Evolutionary conservation across 2,888 invertebrate genomes (phyloP), one percentile per base, ranked within the genome.

Genomic region (Harpalus rufipes): DNA sequence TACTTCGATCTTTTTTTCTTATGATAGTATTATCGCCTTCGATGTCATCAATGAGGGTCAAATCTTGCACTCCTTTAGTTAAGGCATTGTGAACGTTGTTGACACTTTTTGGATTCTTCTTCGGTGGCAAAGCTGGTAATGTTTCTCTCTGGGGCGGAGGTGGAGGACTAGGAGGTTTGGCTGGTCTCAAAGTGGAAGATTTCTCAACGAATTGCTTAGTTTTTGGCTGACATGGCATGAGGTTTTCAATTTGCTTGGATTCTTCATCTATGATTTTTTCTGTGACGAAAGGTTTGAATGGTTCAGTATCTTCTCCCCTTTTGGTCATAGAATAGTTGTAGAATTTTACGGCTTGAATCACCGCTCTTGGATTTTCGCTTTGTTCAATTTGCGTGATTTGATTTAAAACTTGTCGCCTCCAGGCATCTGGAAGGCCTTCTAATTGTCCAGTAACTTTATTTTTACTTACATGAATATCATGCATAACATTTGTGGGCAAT

Each of bases 281-380:
- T 0, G 96, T 96, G n/a, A 96, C 93, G 87, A 96, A 94, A 0
- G 95, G 96, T 89, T 97, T 97, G 89, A 96, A 96, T 4, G 94
- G 89, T 82, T 90, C 90, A 68, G 95, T 94, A 81, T 93, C 93
- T 68, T 74, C 94, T 0, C 41, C 72, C 94, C 88, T 96, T 88
- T 96, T 96, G 89, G 96, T 96, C 87, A 96, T 96, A 8, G 96
- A 95, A 91, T 96, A 96, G 90, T 97, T 96, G 90, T 97, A 97
- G 89, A 95, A 97, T 89, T 97, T 97, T 81, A 98, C 94, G 32
- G 98, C 98, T 89, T 97, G 96, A 84, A 97, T 94, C 0, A 97
- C 97, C 56, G 97, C 97, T 88, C 95, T 94, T 1, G 98, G 98
- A 91, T 98, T 97, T 88, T 97, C 95, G 90, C 95, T 94, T 91